These are phyloP conservation scores for Herpetotheres cachinnans DNA, from an alignment of 2,113 vertebrate genomes.

Conservation along the genomic window DNA sequence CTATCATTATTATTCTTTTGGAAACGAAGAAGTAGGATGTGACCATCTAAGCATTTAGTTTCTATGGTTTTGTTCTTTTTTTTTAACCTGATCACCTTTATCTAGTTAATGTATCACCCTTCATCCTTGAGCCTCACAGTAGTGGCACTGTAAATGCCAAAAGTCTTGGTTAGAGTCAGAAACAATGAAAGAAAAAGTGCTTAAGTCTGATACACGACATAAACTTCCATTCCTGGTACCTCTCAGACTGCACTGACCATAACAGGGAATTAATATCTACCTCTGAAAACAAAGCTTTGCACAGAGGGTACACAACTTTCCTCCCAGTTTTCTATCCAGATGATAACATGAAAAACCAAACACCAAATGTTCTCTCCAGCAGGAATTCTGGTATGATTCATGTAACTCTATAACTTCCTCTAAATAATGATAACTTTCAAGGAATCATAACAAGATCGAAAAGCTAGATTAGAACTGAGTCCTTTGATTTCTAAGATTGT, in stretches of 20 bases:
- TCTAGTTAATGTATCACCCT: background rate
- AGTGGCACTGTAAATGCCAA: background rate
- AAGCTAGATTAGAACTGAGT: background rate
- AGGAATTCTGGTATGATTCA: background rate
- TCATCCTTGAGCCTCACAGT: background rate
- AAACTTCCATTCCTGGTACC: background rate
- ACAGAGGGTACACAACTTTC: background rate
- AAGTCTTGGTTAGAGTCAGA: background rate
- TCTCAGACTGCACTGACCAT: background rate
- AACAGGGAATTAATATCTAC: background rate
- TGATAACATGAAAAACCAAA: background rate
- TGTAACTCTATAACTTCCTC: background rate
- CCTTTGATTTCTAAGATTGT: background rate
- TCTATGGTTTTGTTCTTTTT: background rate
- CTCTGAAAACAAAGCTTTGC: background rate
- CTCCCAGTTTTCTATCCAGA: background rate
- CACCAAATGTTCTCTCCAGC: background rate
- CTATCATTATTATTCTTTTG: background rate
- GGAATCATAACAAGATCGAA: background rate
- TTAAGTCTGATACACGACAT: background rate
- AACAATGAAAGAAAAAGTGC: background rate
- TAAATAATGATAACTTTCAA: background rate
- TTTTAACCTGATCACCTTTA: background rate
- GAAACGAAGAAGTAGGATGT: background rate
- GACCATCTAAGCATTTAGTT: background rate